Conservation (phyloP, 2,888 invertebrate species). For the Cephus runcator region DNA sequence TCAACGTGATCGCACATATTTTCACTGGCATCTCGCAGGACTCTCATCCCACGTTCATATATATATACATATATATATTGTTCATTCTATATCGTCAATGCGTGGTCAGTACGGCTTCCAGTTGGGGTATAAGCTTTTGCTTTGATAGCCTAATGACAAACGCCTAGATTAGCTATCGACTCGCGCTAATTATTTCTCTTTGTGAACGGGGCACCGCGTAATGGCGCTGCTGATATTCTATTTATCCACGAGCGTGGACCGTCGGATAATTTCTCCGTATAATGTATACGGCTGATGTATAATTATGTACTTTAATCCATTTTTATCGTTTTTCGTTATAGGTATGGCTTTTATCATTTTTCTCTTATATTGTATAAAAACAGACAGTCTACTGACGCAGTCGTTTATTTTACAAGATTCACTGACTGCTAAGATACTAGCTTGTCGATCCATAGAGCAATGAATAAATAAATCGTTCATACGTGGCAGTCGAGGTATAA, state of each 20-base stretch:
- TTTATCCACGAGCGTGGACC: constrained; percentile 27
- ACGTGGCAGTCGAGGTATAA: background rate
- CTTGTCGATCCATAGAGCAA: background rate
- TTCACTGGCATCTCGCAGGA: constrained; percentile 18
- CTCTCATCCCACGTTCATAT: background rate
- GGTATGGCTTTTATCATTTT: background rate
- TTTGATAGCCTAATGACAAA: constrained; percentile 65
- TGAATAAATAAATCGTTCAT: background rate
- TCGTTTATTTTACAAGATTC: background rate
- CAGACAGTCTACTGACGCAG: background rate
- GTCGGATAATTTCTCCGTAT: background rate
- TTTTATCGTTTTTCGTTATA: background rate
- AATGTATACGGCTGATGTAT: background rate
- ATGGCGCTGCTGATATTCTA: constrained; percentile 40
- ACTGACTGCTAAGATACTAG: background rate
- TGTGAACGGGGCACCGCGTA: constrained; percentile 51
- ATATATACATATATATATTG: background rate
- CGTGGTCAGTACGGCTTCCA: background rate
- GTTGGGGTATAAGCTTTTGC: constrained; percentile 37
- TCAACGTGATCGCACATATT: constrained; percentile 50
- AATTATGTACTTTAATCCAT: background rate
- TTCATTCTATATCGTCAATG: background rate
- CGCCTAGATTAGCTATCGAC: constrained; percentile 60
- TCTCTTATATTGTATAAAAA: background rate
- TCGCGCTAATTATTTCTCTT: constrained; percentile 62